Evolutionary conservation across 2,888 invertebrate species (phyloP).

Genomic region (Drosophila nigritarsus): DNA sequence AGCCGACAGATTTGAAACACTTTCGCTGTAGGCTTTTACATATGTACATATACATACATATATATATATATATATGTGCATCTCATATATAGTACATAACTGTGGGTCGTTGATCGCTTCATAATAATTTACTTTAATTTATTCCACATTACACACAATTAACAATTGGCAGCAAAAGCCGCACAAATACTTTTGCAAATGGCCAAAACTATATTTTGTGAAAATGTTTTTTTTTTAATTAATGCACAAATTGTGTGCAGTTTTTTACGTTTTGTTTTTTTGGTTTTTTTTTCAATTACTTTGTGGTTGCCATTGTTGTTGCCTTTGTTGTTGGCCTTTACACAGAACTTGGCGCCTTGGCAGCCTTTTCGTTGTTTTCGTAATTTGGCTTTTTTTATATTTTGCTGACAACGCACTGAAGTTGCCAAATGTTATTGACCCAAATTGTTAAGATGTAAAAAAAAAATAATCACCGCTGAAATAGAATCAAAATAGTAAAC

Average conservation of each 20-base stretch:
- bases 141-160: constrained; percentile 34
- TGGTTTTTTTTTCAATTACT: constrained; percentile 39
- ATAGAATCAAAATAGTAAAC: constrained; percentile 48
- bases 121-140: constrained; percentile 34
- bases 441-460: constrained; percentile 56
- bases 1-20: constrained; percentile 12
- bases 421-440: constrained; percentile 80
- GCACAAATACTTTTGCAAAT: constrained; percentile 20
- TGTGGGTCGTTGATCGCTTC: constrained; percentile 28
- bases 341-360: constrained; percentile 75
- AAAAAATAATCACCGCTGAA: constrained; percentile 45
- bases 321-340: constrained; percentile 61
- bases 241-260: constrained; percentile 27
- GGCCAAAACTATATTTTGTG: constrained; percentile 28
- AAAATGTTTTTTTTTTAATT: constrained; percentile 54
- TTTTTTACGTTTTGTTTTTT: constrained; percentile 4
- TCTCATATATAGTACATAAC: constrained; percentile 1
- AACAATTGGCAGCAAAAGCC: constrained; percentile 18
- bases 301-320: constrained; percentile 40
- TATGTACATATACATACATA: neutral
- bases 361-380: constrained; percentile 44
- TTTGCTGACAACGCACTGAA: constrained; percentile 60
- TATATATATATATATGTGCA: constrained; percentile 5
- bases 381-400: constrained; percentile 14
- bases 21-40: constrained; percentile 26